A percentile compares a stretch with the other conserved stretches of the same genome.
Conservation (phyloP, 2,797 vertebrate genomes). For the Pseudopleuronectes americanus region DNA sequence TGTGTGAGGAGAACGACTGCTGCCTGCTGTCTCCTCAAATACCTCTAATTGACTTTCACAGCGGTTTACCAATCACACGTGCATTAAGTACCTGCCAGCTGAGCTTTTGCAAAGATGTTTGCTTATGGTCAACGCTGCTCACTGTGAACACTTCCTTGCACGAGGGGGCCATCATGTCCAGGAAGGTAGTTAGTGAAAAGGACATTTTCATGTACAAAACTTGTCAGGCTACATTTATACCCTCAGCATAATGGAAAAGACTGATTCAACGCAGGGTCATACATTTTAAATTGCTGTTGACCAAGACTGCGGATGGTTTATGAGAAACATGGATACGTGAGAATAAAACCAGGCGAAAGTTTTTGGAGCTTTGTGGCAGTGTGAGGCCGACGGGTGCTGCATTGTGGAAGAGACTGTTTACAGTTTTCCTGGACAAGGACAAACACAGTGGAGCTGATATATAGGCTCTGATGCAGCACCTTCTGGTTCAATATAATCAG, state of each 20-base stretch:
- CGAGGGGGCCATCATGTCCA: constrained; percentile 29
- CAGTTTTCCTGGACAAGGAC: constrained; percentile 18
- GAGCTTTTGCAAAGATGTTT: constrained; percentile 46
- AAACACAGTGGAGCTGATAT: constrained; percentile 58
- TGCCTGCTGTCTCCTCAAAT: constrained; percentile 45
- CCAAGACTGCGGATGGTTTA: constrained; percentile 31
- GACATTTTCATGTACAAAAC: constrained; percentile 31
- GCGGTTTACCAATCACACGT: constrained; percentile 32
- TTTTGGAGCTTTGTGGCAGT: constrained; percentile 19
- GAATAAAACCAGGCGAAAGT: constrained; percentile 14
- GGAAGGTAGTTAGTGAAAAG: constrained; percentile 48
- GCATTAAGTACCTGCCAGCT: constrained; percentile 44
- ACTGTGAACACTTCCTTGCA: constrained; percentile 34
- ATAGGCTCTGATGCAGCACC: constrained; percentile 43
- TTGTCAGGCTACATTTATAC: constrained; percentile 69
- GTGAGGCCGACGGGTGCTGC: constrained; percentile 5
- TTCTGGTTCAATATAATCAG: constrained; percentile 66
- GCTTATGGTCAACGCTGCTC: constrained; percentile 38
- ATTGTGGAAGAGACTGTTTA: constrained; percentile 17
- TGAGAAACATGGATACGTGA: constrained; percentile 14
- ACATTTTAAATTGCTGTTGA: constrained; percentile 54
- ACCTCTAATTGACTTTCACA: constrained; percentile 56
- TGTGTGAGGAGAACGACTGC: background rate
- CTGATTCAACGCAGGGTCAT: constrained; percentile 64
- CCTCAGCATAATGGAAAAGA: constrained; percentile 63